Conservation (phyloP, 2,888 invertebrate genomes). For the Heliconius erato region DNA sequence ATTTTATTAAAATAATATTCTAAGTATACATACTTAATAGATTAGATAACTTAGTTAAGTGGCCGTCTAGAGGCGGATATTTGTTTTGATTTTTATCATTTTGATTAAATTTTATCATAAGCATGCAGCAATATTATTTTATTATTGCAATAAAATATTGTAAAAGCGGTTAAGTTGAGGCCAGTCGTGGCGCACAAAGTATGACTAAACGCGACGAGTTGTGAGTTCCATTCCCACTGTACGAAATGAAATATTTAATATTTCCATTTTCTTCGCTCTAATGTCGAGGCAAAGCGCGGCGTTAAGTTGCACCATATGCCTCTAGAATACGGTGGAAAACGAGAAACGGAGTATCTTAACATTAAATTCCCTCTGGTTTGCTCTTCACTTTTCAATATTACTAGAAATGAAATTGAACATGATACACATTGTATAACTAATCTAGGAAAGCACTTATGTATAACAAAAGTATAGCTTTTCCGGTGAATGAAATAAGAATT, state of each 20-base stretch:
- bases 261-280: too few species aligned
- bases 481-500: background rate
- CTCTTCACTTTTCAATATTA: background rate
- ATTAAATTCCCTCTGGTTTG: background rate
- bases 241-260: too few species aligned
- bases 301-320: too few species aligned
- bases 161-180: too few species aligned
- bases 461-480: background rate
- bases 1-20: background rate
- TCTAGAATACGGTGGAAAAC: too few species aligned
- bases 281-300: too few species aligned
- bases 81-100: background rate
- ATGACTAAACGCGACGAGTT: too few species aligned
- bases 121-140: background rate
- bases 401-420: background rate
- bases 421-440: background rate
- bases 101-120: background rate
- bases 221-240: too few species aligned
- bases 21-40: background rate
- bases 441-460: constrained; percentile 1
- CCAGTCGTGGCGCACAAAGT: too few species aligned
- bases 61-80: background rate
- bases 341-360: too few species aligned
- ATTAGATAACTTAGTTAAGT: background rate
- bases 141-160: background rate